Conservation (phyloP, 2,888 invertebrate species). For the Sinhomidia bicolor region DNA sequence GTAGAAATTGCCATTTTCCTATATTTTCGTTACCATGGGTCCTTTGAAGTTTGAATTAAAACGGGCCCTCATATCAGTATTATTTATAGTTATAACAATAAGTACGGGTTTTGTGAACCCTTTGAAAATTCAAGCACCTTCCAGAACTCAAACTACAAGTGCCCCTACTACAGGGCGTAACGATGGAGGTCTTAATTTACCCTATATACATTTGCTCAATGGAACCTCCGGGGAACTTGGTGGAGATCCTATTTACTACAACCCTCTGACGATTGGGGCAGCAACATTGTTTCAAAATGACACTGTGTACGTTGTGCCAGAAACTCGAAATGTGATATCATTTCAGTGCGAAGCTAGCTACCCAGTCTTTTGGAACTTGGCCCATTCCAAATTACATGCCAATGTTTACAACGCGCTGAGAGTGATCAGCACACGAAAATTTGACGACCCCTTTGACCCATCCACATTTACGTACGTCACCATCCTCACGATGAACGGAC, state of each 20-base stretch:
- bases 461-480: slow-evolving; percentile 74
- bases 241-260: not conserved
- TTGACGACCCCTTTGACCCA: slow-evolving; percentile 73
- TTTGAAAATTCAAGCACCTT: not conserved
- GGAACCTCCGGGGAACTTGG: not conserved
- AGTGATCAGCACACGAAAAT: slow-evolving; percentile 37
- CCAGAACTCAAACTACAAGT: not conserved
- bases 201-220: slow-evolving; percentile 42
- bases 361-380: slow-evolving; percentile 78
- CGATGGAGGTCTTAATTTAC: not conserved
- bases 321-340: slow-evolving; percentile 61
- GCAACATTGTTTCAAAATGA: slow-evolving; percentile 55
- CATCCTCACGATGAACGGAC: slow-evolving; percentile 63
- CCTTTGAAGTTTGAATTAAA: too few species aligned
- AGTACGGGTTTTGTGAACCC: not conserved
- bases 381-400: slow-evolving; percentile 64
- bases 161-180: not conserved
- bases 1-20: too few species aligned
- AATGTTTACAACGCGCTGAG: slow-evolving; percentile 40
- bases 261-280: not conserved
- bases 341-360: slow-evolving; percentile 77
- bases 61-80: not conserved
- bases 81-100: not conserved
- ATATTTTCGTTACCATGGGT: too few species aligned
- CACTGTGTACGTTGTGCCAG: slow-evolving; percentile 69